Percentiles rank a stretch among this genome's conserved stretches.
phyloP scores from a whole-genome alignment of 2,888 invertebrate genomes.

The Eupeodes latifasciatus region DNA sequence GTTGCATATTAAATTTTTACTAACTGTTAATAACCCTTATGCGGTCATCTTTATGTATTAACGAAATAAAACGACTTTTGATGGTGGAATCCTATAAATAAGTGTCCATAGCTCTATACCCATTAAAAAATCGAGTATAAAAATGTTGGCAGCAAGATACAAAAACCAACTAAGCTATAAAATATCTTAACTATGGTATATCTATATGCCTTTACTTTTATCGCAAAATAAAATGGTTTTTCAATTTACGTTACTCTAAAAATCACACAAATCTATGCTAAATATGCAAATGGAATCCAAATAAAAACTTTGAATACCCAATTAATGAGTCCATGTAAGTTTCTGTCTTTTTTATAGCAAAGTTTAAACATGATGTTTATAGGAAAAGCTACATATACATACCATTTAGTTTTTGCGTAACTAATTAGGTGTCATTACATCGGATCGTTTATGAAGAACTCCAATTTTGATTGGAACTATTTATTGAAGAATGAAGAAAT shows the following conservation, averaged over 20 bases:
- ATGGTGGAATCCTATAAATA: too few species aligned
- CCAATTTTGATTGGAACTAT: neutral
- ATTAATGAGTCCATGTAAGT: neutral
- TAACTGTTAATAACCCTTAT: too few species aligned
- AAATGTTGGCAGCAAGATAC: too few species aligned
- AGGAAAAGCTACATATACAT: neutral
- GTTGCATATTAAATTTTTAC: too few species aligned
- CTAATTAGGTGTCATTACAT: neutral
- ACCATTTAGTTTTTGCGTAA: neutral
- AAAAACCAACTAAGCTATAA: too few species aligned
- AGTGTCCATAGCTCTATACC: too few species aligned
- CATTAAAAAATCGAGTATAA: too few species aligned
- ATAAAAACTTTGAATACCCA: neutral
- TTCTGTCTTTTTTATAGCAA: neutral
- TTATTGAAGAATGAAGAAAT: neutral
- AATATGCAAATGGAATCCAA: slow-evolving; percentile 5
- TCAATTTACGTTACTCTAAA: neutral
- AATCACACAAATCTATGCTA: neutral
- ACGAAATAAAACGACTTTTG: too few species aligned
- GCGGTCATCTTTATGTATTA: too few species aligned
- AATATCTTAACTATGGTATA: too few species aligned
- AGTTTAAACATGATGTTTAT: neutral
- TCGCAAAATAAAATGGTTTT: neutral
- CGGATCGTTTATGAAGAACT: neutral
- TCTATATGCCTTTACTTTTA: too few species aligned